phyloP scores from a whole-genome alignment of 1,140 invertebrate genomes.

The Drosophila paulistorum region DNA sequence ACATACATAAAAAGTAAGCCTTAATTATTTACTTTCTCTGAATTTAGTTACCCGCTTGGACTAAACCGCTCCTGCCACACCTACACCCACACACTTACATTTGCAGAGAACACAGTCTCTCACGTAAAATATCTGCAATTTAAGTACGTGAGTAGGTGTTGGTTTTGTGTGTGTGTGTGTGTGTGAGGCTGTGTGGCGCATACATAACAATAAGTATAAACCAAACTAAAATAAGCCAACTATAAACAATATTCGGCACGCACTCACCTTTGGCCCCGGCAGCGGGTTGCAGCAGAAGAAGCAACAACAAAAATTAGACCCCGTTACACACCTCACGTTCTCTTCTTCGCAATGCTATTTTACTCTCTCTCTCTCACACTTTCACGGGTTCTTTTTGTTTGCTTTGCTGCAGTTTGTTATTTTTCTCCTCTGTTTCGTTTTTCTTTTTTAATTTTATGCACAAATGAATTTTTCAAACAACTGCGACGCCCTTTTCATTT shows the following conservation, averaged over 20 bases:
- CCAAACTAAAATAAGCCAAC: conserved; percentile 40
- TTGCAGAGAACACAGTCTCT: neutral
- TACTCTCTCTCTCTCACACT: conserved; percentile 20
- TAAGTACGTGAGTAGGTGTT: conserved; percentile 30
- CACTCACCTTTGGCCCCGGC: conserved; percentile 62
- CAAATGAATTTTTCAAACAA: conserved; percentile 60
- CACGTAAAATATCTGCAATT: neutral
- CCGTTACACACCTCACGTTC: conserved; percentile 22
- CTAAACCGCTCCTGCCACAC: conserved; percentile 24
- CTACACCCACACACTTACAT: conserved; percentile 33
- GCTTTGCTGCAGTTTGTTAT: conserved; percentile 49
- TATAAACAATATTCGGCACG: conserved; percentile 73
- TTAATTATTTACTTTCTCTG: too few relatives aligned
- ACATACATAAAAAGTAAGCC: too few relatives aligned
- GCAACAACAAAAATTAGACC: conserved; percentile 32
- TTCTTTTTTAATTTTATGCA: conserved; percentile 53
- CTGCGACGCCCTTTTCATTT: conserved; percentile 66
- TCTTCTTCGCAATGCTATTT: conserved; percentile 14
- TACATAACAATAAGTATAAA: conserved; percentile 15
- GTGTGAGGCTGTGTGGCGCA: conserved; percentile 21
- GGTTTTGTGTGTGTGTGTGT: neutral
- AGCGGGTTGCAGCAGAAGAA: conserved; percentile 29
- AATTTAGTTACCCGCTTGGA: neutral
- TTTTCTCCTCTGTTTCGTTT: conserved; percentile 4
- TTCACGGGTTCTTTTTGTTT: conserved; percentile 20